These are phyloP conservation scores for Blomia tropicalis DNA, from an alignment of 2,888 invertebrate species.

Conservation along the genomic window DNA sequence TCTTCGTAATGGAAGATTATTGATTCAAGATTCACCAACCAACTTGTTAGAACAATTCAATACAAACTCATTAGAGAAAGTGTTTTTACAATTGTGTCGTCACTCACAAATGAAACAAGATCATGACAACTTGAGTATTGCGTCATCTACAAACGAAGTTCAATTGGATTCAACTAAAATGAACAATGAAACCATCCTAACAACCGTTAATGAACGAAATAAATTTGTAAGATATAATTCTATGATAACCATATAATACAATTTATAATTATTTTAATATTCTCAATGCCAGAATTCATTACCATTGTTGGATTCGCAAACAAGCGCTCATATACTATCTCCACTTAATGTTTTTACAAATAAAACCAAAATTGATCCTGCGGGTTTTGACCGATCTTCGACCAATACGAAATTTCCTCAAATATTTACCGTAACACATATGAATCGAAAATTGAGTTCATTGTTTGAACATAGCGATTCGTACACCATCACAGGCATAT, in stretches of 20 bases:
- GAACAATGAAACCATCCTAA: not conserved
- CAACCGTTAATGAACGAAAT: not conserved
- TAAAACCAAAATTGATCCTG: not conserved
- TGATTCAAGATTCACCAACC: slow-evolving; percentile 34
- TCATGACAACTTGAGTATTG: not conserved
- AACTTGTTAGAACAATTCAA: slow-evolving; percentile 23
- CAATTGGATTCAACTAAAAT: not conserved
- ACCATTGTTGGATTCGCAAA: not conserved
- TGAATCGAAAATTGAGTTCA: not conserved
- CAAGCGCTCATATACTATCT: not conserved
- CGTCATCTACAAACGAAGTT: not conserved
- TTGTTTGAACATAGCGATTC: not conserved
- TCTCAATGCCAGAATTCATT: not conserved
- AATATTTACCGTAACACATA: not conserved
- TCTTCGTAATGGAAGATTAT: slow-evolving; percentile 35
- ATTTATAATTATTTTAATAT: not conserved
- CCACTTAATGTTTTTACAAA: not conserved
- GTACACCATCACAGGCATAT: not conserved
- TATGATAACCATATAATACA: not conserved
- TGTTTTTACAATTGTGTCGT: slow-evolving; percentile 1
- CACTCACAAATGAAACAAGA: not conserved
- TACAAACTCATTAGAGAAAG: not conserved
- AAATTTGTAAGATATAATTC: not conserved
- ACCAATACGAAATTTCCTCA: not conserved
- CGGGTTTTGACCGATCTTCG: not conserved